phyloP scores from a whole-genome alignment of 2,888 invertebrate genomes.

The Helleia helle region DNA sequence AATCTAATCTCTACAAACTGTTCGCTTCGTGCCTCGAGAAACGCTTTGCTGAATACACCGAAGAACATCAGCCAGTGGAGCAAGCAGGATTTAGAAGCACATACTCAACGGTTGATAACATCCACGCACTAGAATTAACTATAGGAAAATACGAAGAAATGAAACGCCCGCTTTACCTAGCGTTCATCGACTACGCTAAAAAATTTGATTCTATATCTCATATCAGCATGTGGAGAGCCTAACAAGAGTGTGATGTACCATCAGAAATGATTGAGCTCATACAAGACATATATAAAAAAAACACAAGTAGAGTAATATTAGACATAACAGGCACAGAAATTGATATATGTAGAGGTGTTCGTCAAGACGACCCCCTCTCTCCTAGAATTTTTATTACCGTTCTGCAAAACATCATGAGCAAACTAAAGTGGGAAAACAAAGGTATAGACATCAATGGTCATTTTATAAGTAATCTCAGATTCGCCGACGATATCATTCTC shows the following conservation, averaged over 20 bases:
- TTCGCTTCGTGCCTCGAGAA: background rate
- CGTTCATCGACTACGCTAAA: too few relatives aligned
- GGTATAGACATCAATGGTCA: constrained; percentile 6
- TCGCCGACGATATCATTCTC: constrained; percentile 9
- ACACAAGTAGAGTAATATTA: background rate
- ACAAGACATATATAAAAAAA: constrained; percentile 10
- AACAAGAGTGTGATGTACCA: constrained; percentile 11
- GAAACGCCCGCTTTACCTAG: too few relatives aligned
- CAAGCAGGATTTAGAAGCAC: too few relatives aligned
- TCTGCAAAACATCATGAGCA: constrained; percentile 7
- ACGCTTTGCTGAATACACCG: too few relatives aligned
- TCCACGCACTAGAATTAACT: constrained; percentile 1
- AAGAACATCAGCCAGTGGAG: too few relatives aligned
- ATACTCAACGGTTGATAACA: constrained; percentile 6
- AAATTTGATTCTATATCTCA: too few relatives aligned
- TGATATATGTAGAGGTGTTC: constrained; percentile 12
- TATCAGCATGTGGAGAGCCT: constrained; percentile 3
- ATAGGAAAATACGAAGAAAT: constrained; percentile 10
- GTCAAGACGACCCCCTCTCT: constrained; percentile 9
- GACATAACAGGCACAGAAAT: too few relatives aligned
- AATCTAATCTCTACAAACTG: constrained; percentile 1
- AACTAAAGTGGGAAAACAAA: constrained; percentile 5
- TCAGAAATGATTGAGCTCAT: constrained; percentile 13
- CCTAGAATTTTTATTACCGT: constrained; percentile 9
- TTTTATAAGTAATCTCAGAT: constrained; percentile 9